Evolutionary conservation across 2,888 invertebrate genomes (phyloP).

Genomic region (Stegophylla sp.): DNA sequence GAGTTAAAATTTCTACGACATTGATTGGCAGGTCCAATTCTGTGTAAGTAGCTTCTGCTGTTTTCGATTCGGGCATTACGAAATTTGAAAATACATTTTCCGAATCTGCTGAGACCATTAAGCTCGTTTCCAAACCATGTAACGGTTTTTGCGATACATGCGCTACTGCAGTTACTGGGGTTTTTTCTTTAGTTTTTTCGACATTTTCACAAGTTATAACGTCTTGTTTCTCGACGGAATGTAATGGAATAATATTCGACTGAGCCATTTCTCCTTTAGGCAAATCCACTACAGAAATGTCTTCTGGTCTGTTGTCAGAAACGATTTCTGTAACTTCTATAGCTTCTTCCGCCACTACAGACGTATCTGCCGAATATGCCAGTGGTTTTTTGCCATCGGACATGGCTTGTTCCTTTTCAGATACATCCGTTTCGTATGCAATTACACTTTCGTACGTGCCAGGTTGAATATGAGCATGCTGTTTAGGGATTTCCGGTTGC

Average conservation of each 20-base stretch:
- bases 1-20: slow-evolving; percentile 66
- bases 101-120: slow-evolving; percentile 48
- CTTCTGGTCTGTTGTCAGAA: slow-evolving; percentile 64
- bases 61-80: slow-evolving; percentile 52
- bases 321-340: slow-evolving; percentile 61
- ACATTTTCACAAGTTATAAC: slow-evolving; percentile 64
- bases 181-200: slow-evolving; percentile 54
- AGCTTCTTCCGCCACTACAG: slow-evolving; percentile 32
- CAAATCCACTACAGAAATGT: slow-evolving; percentile 60
- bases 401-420: slow-evolving; percentile 69
- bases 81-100: slow-evolving; percentile 42
- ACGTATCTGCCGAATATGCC: not conserved
- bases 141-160: slow-evolving; percentile 67
- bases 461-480: slow-evolving; percentile 68
- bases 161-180: slow-evolving; percentile 64
- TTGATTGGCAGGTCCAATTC: slow-evolving; percentile 63
- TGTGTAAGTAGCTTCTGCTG: slow-evolving; percentile 64
- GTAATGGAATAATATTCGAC: slow-evolving; percentile 63
- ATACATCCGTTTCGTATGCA: slow-evolving; percentile 68
- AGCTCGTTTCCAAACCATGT: slow-evolving; percentile 30
- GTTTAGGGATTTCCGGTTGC: slow-evolving; percentile 62
- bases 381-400: not conserved
- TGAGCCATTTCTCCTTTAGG: slow-evolving; percentile 61
- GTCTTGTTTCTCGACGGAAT: slow-evolving; percentile 67
- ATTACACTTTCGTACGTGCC: slow-evolving; percentile 69